Base-by-base conservation (phyloP, 2,797 vertebrate genomes). In the Megaceryle alcyon region DNA sequence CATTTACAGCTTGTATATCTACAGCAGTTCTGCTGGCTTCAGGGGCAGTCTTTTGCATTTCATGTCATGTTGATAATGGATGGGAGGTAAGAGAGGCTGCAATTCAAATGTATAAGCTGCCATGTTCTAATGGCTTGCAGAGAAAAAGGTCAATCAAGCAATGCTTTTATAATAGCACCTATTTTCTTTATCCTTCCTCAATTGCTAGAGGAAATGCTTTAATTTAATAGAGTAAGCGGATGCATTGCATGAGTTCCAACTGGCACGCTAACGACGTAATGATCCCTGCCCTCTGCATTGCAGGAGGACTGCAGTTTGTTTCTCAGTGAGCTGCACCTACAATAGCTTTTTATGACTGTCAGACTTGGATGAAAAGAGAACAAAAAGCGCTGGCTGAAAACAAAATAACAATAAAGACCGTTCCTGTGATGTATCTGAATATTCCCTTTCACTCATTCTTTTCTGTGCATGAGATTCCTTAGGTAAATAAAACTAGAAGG, bases 271-370 rank as follows among this genome's bases (percentile, higher is more conserved):
- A 82, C 35, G 41, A 21, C 0, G 0, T 14, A 59, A 73, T 21
- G 70, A 82, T 76, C 63, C 44, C 10, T 13, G 6, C 31, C 60
- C 83, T 60, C 19, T 1, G 53, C 68, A 11, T 2, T 69, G 78
- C 78, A 57, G 80, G 57, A 69, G 35, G 31, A 3, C 68, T 92
- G 70, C 11, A 92, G 39, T 51, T 92, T 92, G 48, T 37, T 84
- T 82, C 56, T 48, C 88, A 64, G 48, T 33, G 80, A 43, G 79
- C 90, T 92, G 90, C 75, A 82, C 41, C 75, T 82, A 92, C 77
- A 88, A 85, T 77, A 78, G 89, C 70, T 92, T 95, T 95, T 97
- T 94, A 97, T 79, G 88, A 81, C 92, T 76, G 54, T 86, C 92
- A 94, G 84, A 57, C 61, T 82, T 41, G 41, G 87, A 82, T 66